Evolutionary conservation across 2,888 invertebrate genomes (phyloP).

Genomic region (Caenorhabditis doughertyi): DNA sequence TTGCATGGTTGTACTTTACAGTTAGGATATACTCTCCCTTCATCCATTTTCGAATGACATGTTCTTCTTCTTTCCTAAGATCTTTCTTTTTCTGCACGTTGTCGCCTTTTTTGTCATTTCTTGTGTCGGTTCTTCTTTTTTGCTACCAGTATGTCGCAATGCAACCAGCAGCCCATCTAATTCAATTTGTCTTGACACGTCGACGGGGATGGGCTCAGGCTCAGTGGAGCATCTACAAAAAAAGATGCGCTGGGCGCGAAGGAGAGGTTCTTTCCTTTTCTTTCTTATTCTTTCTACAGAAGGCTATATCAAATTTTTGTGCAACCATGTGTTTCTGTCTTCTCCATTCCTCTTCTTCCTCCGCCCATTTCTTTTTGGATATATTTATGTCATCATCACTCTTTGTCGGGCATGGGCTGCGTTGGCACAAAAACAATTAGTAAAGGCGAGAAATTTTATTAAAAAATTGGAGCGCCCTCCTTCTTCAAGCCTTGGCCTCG

Average conservation of each 20-base stretch:
- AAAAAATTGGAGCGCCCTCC: slow-evolving; percentile 50
- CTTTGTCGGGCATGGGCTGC: slow-evolving; percentile 13
- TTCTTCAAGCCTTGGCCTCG: slow-evolving; percentile 8
- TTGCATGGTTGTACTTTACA: slow-evolving; percentile 2
- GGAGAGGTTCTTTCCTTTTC: slow-evolving; percentile 40
- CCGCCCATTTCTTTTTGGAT: not conserved
- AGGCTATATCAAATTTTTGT: slow-evolving; percentile 48
- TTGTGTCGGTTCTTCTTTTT: slow-evolving; percentile 15
- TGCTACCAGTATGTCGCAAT: slow-evolving; percentile 40
- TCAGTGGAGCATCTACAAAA: slow-evolving; percentile 29
- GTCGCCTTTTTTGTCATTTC: slow-evolving; percentile 5
- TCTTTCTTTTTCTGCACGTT: slow-evolving; percentile 16
- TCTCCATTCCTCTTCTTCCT: slow-evolving; percentile 6
- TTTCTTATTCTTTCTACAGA: slow-evolving; percentile 19
- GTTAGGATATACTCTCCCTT: slow-evolving; percentile 9
- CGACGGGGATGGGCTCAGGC: slow-evolving; percentile 38
- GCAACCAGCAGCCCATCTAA: slow-evolving; percentile 47
- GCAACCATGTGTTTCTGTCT: slow-evolving; percentile 42
- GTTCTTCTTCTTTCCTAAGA: slow-evolving; percentile 17
- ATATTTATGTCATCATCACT: slow-evolving; percentile 45
- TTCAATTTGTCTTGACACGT: slow-evolving; percentile 64
- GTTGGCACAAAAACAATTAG: slow-evolving; percentile 59
- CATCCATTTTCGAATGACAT: not conserved
- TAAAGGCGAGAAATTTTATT: slow-evolving; percentile 52
- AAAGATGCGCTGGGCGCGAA: slow-evolving; percentile 4